Base-by-base conservation (phyloP, 2,797 vertebrate species). In the Gephyroberyx darwinii region DNA sequence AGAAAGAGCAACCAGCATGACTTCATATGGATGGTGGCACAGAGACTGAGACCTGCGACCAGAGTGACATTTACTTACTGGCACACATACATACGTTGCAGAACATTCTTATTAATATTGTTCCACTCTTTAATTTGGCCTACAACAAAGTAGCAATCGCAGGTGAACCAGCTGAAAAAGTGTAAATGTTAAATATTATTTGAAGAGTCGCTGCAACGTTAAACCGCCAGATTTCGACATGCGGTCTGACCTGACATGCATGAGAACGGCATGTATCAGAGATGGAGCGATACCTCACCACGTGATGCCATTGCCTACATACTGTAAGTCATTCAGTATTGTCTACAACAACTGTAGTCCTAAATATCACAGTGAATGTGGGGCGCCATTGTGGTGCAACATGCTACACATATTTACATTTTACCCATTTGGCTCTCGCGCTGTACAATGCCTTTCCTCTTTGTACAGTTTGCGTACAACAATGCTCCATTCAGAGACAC, bases 361-460 rank as follows among this genome's bases (percentile, higher is more conserved):
- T 31, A 17, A 65, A 16, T 69, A 51, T 22, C 26, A 12, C n/a
- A 45, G n/a, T 77, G 53, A 64, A 64, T 78, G 66, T 56, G 35
- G 2, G 35, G 7, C 55, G 9, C 1, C 16, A 35, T 55, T 83
- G 78, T 77, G 14, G 39, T 64, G 62, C 45, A 68, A 60, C 47
- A 57, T 57, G 75, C 69, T 73, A 62, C 52, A 56, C 19, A 31
- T 69, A 71, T 81, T 70, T 70, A 66, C 71, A 78, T 69, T 69
- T 55, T 0, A 60, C 8, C 51, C 67, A 26, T 78, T 3, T 64
- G 76, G 14, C 33, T 62, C 50, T 53, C 22, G 22, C 22, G 22
- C 22, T 4, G 20, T 26, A 88, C 86, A 90, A 78, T 61, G 74
- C n/a, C 48, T 52, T 57, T 35, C 47, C 78, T 89, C 74, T 84